Evolutionary conservation across 2,113 vertebrate species (phyloP).

Genomic region (Chloropsis cyanopogon): DNA sequence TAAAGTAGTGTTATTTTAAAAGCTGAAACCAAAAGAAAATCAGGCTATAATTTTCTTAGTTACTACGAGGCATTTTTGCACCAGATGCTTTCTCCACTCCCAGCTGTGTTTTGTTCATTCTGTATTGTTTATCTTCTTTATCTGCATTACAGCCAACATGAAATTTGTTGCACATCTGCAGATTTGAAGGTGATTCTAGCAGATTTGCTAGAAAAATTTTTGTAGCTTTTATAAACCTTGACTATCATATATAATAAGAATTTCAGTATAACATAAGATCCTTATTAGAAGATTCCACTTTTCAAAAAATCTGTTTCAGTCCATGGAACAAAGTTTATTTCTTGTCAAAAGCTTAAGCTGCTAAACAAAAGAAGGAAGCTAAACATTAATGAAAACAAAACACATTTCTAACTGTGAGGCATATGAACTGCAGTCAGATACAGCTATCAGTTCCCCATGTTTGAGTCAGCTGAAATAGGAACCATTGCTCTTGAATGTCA

Average conservation of each 20-base stretch:
- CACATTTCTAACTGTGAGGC: neutral
- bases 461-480: conserved; percentile 12
- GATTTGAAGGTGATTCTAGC: neutral
- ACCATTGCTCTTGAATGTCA: neutral
- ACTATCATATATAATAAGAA: neutral
- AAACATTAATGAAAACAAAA: neutral
- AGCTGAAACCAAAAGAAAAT: neutral
- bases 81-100: neutral
- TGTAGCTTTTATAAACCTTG: neutral
- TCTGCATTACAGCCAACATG: neutral
- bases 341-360: neutral
- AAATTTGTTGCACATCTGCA: neutral
- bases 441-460: conserved; percentile 5
- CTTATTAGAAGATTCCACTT: neutral
- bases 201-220: neutral
- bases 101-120: neutral
- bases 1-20: neutral
- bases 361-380: conserved; percentile 9
- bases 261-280: neutral
- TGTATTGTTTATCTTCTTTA: neutral
- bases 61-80: neutral
- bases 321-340: conserved; percentile 19
- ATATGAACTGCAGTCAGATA: neutral
- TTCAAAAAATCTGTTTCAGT: neutral
- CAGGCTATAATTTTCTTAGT: neutral